Evolutionary conservation across 2,113 vertebrate genomes (phyloP).

Genomic region (Etheostoma cragini): DNA sequence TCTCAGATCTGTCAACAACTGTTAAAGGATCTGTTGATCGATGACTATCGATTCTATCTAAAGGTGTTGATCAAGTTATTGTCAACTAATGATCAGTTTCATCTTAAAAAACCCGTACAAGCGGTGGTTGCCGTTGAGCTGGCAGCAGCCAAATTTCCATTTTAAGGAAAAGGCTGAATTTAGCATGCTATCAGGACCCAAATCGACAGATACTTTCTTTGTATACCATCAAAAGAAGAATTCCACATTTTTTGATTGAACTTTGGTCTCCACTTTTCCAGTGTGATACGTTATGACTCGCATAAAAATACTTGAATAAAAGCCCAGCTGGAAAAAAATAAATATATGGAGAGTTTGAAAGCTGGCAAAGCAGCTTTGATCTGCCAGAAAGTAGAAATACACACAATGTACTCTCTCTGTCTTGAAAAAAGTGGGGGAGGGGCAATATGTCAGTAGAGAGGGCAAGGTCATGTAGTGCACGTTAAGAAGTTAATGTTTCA

Average conservation of each 20-base stretch:
- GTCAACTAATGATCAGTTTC: not conserved
- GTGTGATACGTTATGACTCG: not conserved
- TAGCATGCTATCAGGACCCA: not conserved
- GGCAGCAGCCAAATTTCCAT: not conserved
- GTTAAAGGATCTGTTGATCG: not conserved
- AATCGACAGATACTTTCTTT: not conserved
- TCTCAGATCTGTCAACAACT: not conserved
- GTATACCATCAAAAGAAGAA: not conserved
- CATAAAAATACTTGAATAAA: slow-evolving; percentile 34
- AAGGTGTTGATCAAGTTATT: not conserved
- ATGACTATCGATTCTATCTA: not conserved
- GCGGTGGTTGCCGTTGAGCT: not conserved
- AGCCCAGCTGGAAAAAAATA: slow-evolving; percentile 12
- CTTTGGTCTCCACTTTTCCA: not conserved
- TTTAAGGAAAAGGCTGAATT: not conserved
- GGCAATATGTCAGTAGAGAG: slow-evolving; percentile 21
- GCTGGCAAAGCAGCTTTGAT: slow-evolving; percentile 22
- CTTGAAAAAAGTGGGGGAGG: not conserved
- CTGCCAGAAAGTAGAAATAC: slow-evolving; percentile 20
- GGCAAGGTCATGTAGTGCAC: slow-evolving; percentile 63
- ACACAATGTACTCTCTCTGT: not conserved
- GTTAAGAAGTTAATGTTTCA: slow-evolving; percentile 76
- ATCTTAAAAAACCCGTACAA: not conserved
- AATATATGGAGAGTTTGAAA: not conserved
- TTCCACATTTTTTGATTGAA: not conserved